Base-by-base conservation (phyloP, 2,797 vertebrate species). In the Valencia hispanica region DNA sequence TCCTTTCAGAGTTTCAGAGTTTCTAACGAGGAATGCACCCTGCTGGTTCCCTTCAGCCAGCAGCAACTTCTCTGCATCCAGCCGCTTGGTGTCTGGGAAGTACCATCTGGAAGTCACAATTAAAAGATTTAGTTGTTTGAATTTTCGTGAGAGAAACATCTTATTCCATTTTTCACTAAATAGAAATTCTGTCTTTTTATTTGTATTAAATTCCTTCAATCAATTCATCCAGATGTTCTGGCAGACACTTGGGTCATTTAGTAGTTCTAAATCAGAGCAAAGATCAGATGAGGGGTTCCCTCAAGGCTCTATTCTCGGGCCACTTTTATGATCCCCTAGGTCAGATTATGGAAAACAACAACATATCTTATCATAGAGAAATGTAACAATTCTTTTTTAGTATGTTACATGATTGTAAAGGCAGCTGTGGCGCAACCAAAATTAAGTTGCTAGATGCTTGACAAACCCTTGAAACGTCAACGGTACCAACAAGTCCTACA, bases 51-150 rank as follows among this genome's bases (percentile, higher is more conserved):
- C 95, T 70, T 83, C 89, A 32, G 90, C 84, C 68, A 88, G 36
- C 48, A 99, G 93, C 86, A 97, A 92, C 91, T 95, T 98, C 89
- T 99, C 97, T 0, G 98, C 96, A 87, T 99, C 97, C 90, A 88
- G 73, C 91, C 98, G 94, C 87, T 96, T 98, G n/a, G 94, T 94
- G 66, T 96, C 91, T 25, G 95, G 94, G 88, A 99, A 99, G 91
- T 96, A 99, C 97, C 98, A 99, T 83, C 98, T 99, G 90, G 53
- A 91, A 80, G 91, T 79, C 65, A 68, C 12, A 51, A 15, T 12
- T 8, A 63, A 27, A 22, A 9, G 30, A 11, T 0, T 34, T 22
- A 10, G 34, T 65, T 65, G 22, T 7, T 65, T 20, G 3, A 50
- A 18, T 18, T 50, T 47, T 47, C 45, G 9, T 63, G 7, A 34